Conservation (phyloP, 2,113 vertebrate species). For the Tragelaphus buxtoni region DNA sequence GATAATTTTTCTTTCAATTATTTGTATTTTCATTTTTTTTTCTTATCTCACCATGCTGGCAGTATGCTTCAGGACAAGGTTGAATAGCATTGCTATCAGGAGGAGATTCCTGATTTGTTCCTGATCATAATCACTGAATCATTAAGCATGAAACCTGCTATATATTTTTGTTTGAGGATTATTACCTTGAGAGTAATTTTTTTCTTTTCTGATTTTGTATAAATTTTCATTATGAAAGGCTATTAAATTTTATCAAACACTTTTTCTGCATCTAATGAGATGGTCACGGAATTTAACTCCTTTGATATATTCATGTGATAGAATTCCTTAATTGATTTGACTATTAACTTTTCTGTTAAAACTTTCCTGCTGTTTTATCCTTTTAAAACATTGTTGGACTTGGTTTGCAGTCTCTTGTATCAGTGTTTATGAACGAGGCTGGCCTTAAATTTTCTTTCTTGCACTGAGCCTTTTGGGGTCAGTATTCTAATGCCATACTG, state of each 20-base stretch:
- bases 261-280: background rate
- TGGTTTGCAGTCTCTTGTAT: background rate
- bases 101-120: background rate
- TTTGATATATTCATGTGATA: background rate
- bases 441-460: rapidly evolving
- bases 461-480: rapidly evolving
- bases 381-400: background rate
- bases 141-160: background rate
- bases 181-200: background rate
- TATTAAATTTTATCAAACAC: background rate
- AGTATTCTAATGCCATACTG: rapidly evolving
- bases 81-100: background rate
- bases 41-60: background rate
- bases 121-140: background rate
- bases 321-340: background rate
- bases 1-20: background rate
- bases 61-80: background rate
- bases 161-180: background rate
- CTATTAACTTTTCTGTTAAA: background rate
- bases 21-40: background rate
- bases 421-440: background rate
- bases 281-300: background rate
- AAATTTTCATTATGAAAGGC: background rate
- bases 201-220: background rate
- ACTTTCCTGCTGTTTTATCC: background rate